These are phyloP conservation scores for Panthera tigris DNA, from an alignment of 2,113 vertebrate genomes.

Conservation along the genomic window DNA sequence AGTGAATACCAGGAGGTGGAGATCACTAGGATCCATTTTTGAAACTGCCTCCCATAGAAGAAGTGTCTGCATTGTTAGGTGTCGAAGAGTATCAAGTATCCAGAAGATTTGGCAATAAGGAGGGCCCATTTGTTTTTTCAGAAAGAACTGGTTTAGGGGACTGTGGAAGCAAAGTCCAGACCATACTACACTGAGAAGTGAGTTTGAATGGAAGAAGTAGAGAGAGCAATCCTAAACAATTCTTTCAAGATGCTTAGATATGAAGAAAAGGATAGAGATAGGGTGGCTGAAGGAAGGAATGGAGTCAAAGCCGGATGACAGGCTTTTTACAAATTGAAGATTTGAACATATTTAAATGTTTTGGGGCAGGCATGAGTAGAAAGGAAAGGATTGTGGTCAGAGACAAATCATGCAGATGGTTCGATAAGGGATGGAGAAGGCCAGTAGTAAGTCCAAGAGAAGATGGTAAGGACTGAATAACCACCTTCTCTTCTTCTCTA, in stretches of 20 bases:
- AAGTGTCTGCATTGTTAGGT: not conserved
- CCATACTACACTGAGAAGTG: not conserved
- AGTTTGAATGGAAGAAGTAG: not conserved
- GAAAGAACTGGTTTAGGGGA: not conserved
- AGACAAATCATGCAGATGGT: not conserved
- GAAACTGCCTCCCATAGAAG: not conserved
- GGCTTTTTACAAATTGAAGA: not conserved
- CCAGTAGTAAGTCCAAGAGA: not conserved
- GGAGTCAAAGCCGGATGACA: not conserved
- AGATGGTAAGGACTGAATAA: not conserved
- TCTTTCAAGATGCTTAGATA: not conserved
- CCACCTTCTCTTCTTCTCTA: not conserved
- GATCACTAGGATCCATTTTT: not conserved
- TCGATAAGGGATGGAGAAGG: not conserved
- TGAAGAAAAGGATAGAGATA: not conserved
- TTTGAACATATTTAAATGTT: not conserved
- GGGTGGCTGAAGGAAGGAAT: not conserved
- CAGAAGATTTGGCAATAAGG: not conserved
- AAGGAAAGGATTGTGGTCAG: not conserved
- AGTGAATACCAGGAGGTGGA: not conserved
- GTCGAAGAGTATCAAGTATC: not conserved
- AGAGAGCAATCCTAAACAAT: not conserved
- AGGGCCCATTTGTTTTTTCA: not conserved
- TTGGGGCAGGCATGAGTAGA: not conserved
- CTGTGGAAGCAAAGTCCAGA: not conserved